Conservation (phyloP, 2,797 vertebrate species). For the Jordanella pulchra region DNA sequence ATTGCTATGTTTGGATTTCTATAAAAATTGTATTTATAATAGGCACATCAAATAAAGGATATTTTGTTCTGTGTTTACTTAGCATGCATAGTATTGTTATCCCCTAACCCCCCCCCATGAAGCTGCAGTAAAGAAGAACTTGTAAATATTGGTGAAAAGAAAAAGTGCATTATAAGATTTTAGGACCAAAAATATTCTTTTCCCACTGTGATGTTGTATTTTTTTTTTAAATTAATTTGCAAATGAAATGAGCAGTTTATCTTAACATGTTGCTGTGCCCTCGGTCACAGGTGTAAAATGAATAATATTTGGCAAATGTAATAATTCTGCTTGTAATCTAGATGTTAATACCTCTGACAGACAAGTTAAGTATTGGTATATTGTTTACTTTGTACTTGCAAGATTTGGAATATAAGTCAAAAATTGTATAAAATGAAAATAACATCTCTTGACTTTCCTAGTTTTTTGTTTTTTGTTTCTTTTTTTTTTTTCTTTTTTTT, state of each 20-base stretch:
- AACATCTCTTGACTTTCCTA: conserved; percentile 32
- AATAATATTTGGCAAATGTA: conserved; percentile 16
- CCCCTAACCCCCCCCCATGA: conserved; percentile 26
- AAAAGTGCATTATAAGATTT: conserved; percentile 3
- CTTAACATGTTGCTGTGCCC: conserved; percentile 30
- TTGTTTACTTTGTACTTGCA: conserved; percentile 20
- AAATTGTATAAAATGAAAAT: conserved; percentile 24
- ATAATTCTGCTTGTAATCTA: conserved; percentile 11
- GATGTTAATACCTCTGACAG: conserved; percentile 2
- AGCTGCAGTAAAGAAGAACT: conserved; percentile 24
- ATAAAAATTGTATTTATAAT: conserved; percentile 73
- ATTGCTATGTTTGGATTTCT: conserved; percentile 60
- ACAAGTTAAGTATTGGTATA: background rate
- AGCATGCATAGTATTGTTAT: conserved; percentile 21
- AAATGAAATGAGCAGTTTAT: conserved; percentile 24
- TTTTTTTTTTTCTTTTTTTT: conserved; percentile 44
- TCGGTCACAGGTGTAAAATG: conserved; percentile 35
- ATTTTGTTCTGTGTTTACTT: conserved; percentile 39
- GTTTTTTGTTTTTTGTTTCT: conserved; percentile 24
- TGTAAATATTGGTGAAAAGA: conserved; percentile 58
- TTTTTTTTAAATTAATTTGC: conserved; percentile 36
- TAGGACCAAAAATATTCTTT: conserved; percentile 33
- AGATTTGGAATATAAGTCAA: conserved; percentile 18
- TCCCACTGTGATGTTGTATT: conserved; percentile 27
- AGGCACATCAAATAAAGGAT: conserved; percentile 43